These are phyloP conservation scores for Coronaproctus castanopsis DNA, from an alignment of 2,888 invertebrate species.

Conservation along the genomic window DNA sequence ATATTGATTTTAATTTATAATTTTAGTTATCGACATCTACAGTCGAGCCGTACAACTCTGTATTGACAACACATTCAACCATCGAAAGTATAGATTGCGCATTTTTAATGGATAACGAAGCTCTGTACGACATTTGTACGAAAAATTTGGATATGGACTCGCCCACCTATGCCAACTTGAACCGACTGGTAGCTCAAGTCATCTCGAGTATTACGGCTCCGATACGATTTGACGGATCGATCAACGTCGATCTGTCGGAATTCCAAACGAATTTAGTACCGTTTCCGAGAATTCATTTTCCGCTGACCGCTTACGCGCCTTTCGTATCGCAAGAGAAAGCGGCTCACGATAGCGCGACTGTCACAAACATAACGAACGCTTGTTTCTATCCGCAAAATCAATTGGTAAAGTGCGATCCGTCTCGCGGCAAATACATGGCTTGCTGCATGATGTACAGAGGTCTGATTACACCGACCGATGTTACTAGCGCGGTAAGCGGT, in stretches of 20 bases:
- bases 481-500: no score
- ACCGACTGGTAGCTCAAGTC: conserved; percentile 56
- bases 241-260: conserved; percentile 40
- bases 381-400: conserved; percentile 39
- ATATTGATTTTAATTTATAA: no score
- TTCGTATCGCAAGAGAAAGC: conserved; percentile 34
- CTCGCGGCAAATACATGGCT: conserved; percentile 32
- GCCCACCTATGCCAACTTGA: conserved; percentile 39
- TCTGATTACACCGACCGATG: no score
- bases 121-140: conserved; percentile 36
- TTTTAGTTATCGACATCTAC: no score
- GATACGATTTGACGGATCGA: conserved; percentile 37
- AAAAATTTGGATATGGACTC: conserved; percentile 36
- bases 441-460: conserved; percentile 33
- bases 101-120: conserved; percentile 36
- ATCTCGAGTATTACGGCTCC: conserved; percentile 54
- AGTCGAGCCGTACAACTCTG: no score
- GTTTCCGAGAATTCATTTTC: conserved; percentile 42
- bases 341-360: conserved; percentile 33
- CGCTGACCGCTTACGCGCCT: conserved; percentile 36
- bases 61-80: no score
- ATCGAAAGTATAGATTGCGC: no score
- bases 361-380: conserved; percentile 37
- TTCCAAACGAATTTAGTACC: conserved; percentile 37
- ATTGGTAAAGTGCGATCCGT: conserved; percentile 32